phyloP scores from a whole-genome alignment of 2,888 invertebrate species.

The Yponomeuta evonymella region DNA sequence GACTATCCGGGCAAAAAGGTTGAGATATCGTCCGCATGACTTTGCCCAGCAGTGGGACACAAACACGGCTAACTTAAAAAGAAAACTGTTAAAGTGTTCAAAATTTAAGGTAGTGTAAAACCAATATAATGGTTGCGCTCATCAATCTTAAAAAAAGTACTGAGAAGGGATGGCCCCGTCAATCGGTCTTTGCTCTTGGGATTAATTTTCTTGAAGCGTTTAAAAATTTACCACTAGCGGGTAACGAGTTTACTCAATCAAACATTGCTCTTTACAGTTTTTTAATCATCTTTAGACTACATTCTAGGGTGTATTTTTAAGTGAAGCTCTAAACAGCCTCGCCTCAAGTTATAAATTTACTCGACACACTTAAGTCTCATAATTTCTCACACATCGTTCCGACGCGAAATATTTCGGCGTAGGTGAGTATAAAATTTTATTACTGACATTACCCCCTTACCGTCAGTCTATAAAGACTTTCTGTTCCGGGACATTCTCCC shows the following conservation, averaged over 20 bases:
- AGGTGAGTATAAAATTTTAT: conserved; percentile 66
- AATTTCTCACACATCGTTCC: conserved; percentile 70
- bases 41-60: too few relatives aligned
- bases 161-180: neutral
- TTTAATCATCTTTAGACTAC: neutral
- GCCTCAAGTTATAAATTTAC: conserved; percentile 51
- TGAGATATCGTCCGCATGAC: too few relatives aligned
- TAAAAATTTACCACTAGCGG: conserved; percentile 23
- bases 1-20: too few relatives aligned
- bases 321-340: conserved; percentile 23
- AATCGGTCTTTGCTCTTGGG: conserved; percentile 32
- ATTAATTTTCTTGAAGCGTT: conserved; percentile 54
- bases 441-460: conserved; percentile 65
- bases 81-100: too few relatives aligned
- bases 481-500: conserved; percentile 45
- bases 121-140: neutral
- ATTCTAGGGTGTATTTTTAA: neutral
- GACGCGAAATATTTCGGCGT: conserved; percentile 67
- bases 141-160: neutral
- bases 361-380: conserved; percentile 49
- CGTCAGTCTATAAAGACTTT: conserved; percentile 64
- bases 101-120: too few relatives aligned
- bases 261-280: neutral
- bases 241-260: conserved; percentile 13
- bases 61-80: too few relatives aligned